Percentiles rank a stretch among this genome's conserved stretches.
Conservation (phyloP, 2,888 invertebrate species). For the Drosophila neutralis region DNA sequence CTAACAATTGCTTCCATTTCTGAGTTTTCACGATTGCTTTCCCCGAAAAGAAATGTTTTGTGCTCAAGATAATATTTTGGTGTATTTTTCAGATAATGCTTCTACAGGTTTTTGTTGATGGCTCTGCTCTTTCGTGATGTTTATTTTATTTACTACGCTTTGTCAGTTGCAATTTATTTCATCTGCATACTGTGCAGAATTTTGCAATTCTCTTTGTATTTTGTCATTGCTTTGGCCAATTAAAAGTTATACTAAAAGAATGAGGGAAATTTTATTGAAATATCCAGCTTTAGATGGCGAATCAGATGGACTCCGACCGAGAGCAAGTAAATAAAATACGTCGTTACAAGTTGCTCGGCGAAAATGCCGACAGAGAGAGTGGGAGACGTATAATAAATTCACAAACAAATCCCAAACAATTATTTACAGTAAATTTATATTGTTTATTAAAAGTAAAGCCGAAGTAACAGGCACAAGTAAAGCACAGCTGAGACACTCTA, state of each 20-base stretch:
- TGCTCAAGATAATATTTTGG: neutral
- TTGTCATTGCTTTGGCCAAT: conserved; percentile 35
- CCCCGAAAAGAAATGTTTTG: neutral
- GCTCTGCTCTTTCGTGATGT: conserved; percentile 8
- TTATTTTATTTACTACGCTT: conserved; percentile 5
- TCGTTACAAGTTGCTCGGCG: neutral
- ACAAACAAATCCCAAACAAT: conserved; percentile 68
- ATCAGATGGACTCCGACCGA: conserved; percentile 19
- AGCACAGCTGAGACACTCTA: conserved; percentile 6
- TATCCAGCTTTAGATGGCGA: conserved; percentile 11
- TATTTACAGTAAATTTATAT: conserved; percentile 79
- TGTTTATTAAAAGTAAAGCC: conserved; percentile 74
- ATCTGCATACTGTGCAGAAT: neutral
- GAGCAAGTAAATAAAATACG: conserved; percentile 15
- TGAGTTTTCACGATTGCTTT: neutral
- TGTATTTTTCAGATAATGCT: neutral
- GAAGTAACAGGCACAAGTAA: conserved; percentile 32
- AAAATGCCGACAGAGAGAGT: neutral
- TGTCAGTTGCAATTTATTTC: conserved; percentile 7
- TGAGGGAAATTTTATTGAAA: conserved; percentile 34
- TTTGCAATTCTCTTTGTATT: conserved; percentile 20
- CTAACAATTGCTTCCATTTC: neutral
- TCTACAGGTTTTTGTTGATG: neutral
- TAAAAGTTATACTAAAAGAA: conserved; percentile 35
- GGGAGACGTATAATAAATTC: conserved; percentile 60